Base-by-base conservation (phyloP, 2,113 vertebrate genomes). In the Psettodes erumei region DNA sequence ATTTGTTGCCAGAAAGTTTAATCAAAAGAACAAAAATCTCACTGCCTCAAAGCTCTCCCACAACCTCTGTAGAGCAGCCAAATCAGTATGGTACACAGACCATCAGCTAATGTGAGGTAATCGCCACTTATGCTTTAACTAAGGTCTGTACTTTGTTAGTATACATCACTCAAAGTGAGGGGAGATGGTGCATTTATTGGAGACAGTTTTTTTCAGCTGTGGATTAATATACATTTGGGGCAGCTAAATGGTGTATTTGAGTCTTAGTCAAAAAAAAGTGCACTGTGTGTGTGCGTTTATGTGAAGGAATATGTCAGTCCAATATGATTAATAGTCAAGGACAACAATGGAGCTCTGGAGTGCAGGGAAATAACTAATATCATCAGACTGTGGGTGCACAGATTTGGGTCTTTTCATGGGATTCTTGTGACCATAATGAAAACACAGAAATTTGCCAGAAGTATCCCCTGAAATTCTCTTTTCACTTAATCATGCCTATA, bases 1-100 rank as follows among this genome's bases (percentile, higher is more conserved):
- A 53, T 79, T 9, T 28, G n/a, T 5, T 19, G 51, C 74, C 82
- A 83, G 28, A 71, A 33, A 71, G 51, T 82, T 82, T 47, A 80
- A 78, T 75, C 1, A 50, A 69, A 70, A 84, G 51, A 43, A 79
- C 62, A 76, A 69, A n/a, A 68, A 40, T 67, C 16, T 51, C 8
- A 30, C 16, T 51, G 6, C 40, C 48, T 61, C 66, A 63, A 56
- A 68, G 62, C 30, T 51, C 15, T n/a, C 40, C 11, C 40, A 13
- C 15, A 5, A 1, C 50, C 43, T 77, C 43, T 72, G 28, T 12
- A 21, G 12, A 42, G 40, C 28, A 21, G 37, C 37, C 65, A 47
- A 32, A 50, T 61, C n/a, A 6, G 19, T 9, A 4, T 23, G 50
- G 9, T 18, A 0, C 37, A 2, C 66, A 42, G 67, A 30, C 42